Evolutionary conservation across 1,140 invertebrate genomes (phyloP), one percentile per base, ranked within the genome.

Genomic region (Bombus superbus): DNA sequence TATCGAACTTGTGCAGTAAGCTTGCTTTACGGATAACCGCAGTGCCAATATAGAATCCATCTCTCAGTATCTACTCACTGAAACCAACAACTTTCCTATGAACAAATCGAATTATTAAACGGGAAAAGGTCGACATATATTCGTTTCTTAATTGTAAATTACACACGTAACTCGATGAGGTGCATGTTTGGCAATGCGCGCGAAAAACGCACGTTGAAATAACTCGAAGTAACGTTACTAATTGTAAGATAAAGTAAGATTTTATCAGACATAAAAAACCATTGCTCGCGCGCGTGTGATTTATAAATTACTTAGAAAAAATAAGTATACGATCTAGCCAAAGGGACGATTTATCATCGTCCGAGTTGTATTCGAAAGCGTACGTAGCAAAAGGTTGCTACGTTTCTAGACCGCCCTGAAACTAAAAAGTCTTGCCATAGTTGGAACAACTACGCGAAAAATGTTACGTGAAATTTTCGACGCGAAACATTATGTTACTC

Each of bases 1-100:
- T 66, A 82, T 81, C 84, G 64, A 68, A 71, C 32, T 66, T 77
- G 18, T 42, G n/a, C 9, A 3, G 57, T 40, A 64, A 82, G 64
- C 72, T 75, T 75, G 64, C 18, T 83, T 57, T 35, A n/a, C 25
- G 22, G 77, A 57, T 28, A 68, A 40, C 74, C 35, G 40, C n/a
- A 11, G 8, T 64, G n/a, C 11, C 25, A 76, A 82, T 74, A 22
- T 64, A 10, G n/a, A 28, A 59, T 82, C 25, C 18, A 64, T 62
- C n/a, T 73, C 5, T 18, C 11, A 22, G 35, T 83, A 35, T 38
- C 18, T 35, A 28, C 53, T 8, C 18, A 3, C 9, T 3, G n/a
- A 4, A 75, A 47, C 32, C 32, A 35, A 10, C 2, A 68, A 76
- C 32, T 69, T 76, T 22, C 73, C n/a, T 5, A 13, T n/a, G 32